A percentile compares a stretch with the other conserved stretches of the same genome.
Evolutionary conservation across 1,140 invertebrate species (phyloP).

Genomic region (Trachelipus rathkii): DNA sequence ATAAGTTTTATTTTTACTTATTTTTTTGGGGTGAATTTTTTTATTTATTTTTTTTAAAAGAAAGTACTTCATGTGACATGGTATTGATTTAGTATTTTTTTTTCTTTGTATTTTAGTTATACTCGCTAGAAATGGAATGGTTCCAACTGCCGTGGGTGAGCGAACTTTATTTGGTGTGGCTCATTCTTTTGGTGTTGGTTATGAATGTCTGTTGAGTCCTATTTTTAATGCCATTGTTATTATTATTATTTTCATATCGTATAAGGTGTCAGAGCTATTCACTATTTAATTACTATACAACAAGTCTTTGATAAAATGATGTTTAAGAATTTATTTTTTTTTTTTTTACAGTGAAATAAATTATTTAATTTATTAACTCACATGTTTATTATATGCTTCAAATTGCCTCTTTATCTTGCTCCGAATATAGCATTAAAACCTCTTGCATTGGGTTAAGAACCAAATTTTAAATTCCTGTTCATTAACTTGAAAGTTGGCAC

Average conservation of each 20-base stretch:
- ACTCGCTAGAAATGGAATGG: slow-evolving; percentile 68
- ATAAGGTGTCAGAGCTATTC: slow-evolving; percentile 1
- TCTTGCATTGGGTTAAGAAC: no score
- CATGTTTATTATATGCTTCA: no score
- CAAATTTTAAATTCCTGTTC: no score
- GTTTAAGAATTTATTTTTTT: no score
- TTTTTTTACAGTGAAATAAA: no score
- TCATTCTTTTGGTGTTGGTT: slow-evolving; percentile 51
- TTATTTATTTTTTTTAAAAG: neutral
- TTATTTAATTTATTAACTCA: no score
- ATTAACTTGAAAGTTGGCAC: no score
- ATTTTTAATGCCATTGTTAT: slow-evolving; percentile 33
- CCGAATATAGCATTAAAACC: no score
- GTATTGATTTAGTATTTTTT: slow-evolving; percentile 47
- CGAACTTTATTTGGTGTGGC: slow-evolving; percentile 52
- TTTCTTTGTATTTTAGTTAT: slow-evolving; percentile 60
- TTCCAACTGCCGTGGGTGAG: slow-evolving; percentile 65
- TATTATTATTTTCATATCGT: slow-evolving; percentile 27
- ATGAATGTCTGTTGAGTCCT: slow-evolving; percentile 45
- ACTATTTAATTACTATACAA: no score
- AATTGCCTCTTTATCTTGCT: no score
- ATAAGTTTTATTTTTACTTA: no score
- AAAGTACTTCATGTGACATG: slow-evolving; percentile 40
- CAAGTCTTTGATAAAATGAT: no score
- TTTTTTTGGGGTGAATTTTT: neutral